Conservation (phyloP, 2,888 invertebrate species). For the Leptopilina drosophilae region DNA sequence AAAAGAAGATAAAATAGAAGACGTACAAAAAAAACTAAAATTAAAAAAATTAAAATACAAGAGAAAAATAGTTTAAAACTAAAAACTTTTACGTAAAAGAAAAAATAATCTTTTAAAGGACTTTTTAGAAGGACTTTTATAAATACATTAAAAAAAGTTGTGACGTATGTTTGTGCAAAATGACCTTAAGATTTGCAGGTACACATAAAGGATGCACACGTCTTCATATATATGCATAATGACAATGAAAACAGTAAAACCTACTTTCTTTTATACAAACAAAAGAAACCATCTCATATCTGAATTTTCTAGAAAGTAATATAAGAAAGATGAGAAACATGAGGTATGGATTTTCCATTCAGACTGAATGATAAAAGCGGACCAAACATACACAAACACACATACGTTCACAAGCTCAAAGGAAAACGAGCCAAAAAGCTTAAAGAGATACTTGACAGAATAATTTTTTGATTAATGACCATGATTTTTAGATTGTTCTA, state of each 20-base stretch:
- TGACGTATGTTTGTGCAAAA: background rate
- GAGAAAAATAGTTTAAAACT: too few relatives aligned
- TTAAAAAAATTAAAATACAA: too few relatives aligned
- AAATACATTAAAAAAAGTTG: too few relatives aligned
- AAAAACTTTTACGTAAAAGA: too few relatives aligned
- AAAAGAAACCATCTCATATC: constrained; percentile 15
- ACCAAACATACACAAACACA: background rate
- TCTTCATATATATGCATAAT: background rate
- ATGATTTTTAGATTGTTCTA: background rate
- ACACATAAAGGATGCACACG: background rate
- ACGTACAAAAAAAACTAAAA: too few relatives aligned
- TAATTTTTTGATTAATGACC: constrained; percentile 9
- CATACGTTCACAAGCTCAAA: too few relatives aligned
- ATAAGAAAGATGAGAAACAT: constrained; percentile 3
- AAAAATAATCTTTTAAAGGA: too few relatives aligned
- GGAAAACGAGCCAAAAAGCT: background rate
- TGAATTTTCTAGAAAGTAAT: constrained; percentile 20
- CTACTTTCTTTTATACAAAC: constrained; percentile 15
- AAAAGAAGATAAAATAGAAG: too few relatives aligned
- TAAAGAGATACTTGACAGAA: background rate
- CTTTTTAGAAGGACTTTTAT: too few relatives aligned
- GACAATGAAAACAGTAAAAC: constrained; percentile 7
- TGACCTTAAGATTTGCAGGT: background rate
- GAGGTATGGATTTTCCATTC: background rate
- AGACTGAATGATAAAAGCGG: background rate